Evolutionary conservation across 2,888 invertebrate species (phyloP).

Genomic region (Hyppa rectilinea): DNA sequence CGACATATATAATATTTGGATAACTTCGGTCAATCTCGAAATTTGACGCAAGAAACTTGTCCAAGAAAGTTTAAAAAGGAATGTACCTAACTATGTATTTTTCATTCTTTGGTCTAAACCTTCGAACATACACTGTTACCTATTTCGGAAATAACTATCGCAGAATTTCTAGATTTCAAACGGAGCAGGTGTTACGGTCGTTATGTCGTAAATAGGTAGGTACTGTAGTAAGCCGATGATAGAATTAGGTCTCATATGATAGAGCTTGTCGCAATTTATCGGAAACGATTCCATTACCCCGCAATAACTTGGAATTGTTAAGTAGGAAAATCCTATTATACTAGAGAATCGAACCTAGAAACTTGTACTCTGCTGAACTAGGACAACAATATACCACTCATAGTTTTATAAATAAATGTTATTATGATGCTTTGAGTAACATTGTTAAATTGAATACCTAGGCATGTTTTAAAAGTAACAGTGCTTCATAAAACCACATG

Average conservation of each 20-base stretch:
- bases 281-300: conserved; percentile 34
- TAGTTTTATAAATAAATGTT: not conserved
- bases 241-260: conserved; percentile 5
- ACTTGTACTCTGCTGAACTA: not conserved
- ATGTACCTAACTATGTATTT: not conserved
- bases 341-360: not conserved
- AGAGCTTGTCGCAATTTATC: conserved; percentile 23
- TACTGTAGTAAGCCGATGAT: conserved; percentile 2
- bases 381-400: not conserved
- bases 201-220: not conserved
- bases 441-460: not conserved
- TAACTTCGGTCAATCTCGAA: not conserved
- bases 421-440: not conserved
- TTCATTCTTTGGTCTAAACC: not conserved
- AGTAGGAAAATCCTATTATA: conserved; percentile 18
- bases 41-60: not conserved
- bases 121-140: not conserved
- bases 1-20: no score
- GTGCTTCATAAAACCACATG: conserved; percentile 8
- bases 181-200: not conserved
- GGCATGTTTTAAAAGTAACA: conserved; percentile 3
- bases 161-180: not conserved
- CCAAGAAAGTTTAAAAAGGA: not conserved
- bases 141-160: not conserved
- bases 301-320: conserved; percentile 20